phyloP scores from a whole-genome alignment of 2,113 vertebrate species.

The Stigmatopora nigra region DNA sequence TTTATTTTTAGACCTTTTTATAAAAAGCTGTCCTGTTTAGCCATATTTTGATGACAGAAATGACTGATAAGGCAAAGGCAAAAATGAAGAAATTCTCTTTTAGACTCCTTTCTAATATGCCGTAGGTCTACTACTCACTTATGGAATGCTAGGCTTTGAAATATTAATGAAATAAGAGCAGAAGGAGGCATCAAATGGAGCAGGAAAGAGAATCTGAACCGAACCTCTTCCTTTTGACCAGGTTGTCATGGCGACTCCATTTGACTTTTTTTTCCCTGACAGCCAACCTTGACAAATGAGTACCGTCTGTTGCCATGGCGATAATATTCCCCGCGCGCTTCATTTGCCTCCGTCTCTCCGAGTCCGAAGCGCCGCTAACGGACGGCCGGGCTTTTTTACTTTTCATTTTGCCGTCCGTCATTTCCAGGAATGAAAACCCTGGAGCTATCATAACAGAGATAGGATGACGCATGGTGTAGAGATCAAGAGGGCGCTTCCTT shows the following conservation, averaged over 20 bases:
- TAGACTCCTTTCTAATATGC: no score
- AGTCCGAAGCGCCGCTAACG: slow-evolving; percentile 9
- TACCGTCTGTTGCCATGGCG: slow-evolving; percentile 55
- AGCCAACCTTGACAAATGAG: slow-evolving; percentile 30
- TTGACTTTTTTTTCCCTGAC: slow-evolving; percentile 22
- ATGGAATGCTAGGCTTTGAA: neutral
- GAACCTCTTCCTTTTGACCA: slow-evolving; percentile 28
- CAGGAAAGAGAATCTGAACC: slow-evolving; percentile 9
- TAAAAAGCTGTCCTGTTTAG: no score
- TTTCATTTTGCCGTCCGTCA: slow-evolving; percentile 43
- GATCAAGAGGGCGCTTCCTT: slow-evolving; percentile 61
- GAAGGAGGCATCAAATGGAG: neutral
- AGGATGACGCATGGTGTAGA: slow-evolving; percentile 45
- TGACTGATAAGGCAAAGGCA: no score
- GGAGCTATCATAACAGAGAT: slow-evolving; percentile 54
- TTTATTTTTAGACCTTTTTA: no score
- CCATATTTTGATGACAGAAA: no score
- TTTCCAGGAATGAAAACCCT: slow-evolving; percentile 58
- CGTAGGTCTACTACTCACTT: neutral
- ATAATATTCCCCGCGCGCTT: slow-evolving; percentile 25
- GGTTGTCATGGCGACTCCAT: slow-evolving; percentile 47
- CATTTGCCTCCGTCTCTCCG: slow-evolving; percentile 14
- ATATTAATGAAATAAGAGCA: slow-evolving; percentile 5
- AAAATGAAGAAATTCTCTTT: no score
- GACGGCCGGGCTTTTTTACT: slow-evolving; percentile 17